phyloP scores from a whole-genome alignment of 2,888 invertebrate genomes.

The Doris montereyensis region DNA sequence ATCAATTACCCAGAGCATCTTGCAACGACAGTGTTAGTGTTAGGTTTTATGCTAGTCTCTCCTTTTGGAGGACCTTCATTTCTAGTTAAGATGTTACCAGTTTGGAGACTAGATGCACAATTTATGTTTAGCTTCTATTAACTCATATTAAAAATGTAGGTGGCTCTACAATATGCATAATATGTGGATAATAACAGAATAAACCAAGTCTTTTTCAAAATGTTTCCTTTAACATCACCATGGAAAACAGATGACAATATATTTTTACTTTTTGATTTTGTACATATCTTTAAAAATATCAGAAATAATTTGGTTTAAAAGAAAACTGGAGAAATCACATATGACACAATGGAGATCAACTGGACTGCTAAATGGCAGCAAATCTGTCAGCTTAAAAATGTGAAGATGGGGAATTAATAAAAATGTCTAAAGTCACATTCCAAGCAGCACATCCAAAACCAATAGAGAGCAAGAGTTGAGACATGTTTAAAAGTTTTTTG shows the following conservation, averaged over 20 bases:
- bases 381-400: not conserved
- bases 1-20: not conserved
- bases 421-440: not conserved
- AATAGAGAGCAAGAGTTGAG: not conserved
- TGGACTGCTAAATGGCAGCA: conserved; percentile 1
- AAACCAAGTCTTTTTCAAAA: not conserved
- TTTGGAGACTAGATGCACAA: not conserved
- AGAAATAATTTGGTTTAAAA: not conserved
- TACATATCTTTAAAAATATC: conserved; percentile 6
- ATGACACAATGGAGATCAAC: not conserved
- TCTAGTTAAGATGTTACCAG: conserved; percentile 3
- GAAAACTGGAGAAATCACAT: not conserved
- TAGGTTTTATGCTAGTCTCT: conserved; percentile 4
- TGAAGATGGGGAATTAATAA: not conserved
- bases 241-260: not conserved
- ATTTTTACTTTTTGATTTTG: conserved; percentile 12
- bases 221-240: not conserved
- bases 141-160: not conserved
- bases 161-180: not conserved
- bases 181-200: conserved; percentile 9
- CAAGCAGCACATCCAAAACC: not conserved
- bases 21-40: conserved; percentile 4
- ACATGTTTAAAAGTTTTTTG: not conserved
- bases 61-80: not conserved
- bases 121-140: conserved; percentile 4